Base-by-base conservation (phyloP, 30 jellyfish, hydroid and myxozoan species). In the Rhopilema esculentum region DNA sequence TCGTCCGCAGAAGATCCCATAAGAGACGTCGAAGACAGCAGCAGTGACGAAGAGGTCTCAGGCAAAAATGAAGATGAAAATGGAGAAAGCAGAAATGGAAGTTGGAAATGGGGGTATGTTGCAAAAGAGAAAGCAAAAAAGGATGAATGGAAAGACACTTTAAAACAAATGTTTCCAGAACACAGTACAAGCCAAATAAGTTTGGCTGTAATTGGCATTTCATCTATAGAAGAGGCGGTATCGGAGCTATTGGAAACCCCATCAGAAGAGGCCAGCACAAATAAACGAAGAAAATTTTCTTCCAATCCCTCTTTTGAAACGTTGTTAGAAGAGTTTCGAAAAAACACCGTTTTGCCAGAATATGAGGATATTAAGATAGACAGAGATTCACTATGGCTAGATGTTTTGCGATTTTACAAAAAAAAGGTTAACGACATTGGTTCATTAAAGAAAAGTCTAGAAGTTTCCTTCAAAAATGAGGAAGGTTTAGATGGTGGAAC, bases 401-500 rank as follows among this genome's bases (percentile, higher is more conserved):
- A 74, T 49, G 21, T 40, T 30, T 27, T 74, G 31, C 32, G 49
- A 72, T 72, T 18, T 31, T 72, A 72, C 24, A 72, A 74, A 27
- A 74, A 27, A 27, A 74, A 33, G 29, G 31, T 74, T n/a, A 16
- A 40, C 27, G 70, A 40, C 25, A 29, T 16, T n/a, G 16, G 32
- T 28, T n/a, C 69, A 30, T 27, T 74, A 20, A 19, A 23, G 27
- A 74, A 74, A 74, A 40, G 25, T 19, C 49, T 74, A 20, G 69
- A 33, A 16, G 85, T 74, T 30, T 33, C 69, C 24, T 74, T 74
- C 49, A 49, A 30, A n/a, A 27, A 40, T 74, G 85, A 74, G 40
- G 70, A 74, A 30, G 85, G 85, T 23, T 49, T 74, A 40, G 27
- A 74, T 74, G 85, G 85, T n/a, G 85, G 85, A 22, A 26, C 85